phyloP scores from a whole-genome alignment of 2,113 vertebrate species.

The Otis tarda region DNA sequence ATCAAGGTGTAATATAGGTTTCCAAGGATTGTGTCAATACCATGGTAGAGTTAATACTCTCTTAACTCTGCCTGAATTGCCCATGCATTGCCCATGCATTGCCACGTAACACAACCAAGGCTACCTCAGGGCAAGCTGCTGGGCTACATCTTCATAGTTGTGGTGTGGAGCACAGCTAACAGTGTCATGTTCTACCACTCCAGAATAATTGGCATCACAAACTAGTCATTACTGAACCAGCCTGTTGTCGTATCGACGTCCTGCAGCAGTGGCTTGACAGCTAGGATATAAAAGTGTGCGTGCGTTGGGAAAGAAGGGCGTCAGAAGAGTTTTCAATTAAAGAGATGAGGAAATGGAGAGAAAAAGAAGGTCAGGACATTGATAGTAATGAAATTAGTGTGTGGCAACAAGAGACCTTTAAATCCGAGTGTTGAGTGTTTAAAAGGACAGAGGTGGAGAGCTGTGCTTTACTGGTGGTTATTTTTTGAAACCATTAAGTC shows the following conservation, averaged over 20 bases:
- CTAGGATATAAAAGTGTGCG: not conserved
- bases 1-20: not conserved
- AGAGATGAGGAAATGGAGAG: not conserved
- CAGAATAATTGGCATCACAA: not conserved
- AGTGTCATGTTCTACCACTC: not conserved
- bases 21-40: not conserved
- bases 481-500: not conserved
- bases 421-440: not conserved
- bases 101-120: not conserved
- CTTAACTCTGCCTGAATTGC: not conserved
- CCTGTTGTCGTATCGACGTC: not conserved
- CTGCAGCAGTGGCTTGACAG: not conserved
- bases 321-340: not conserved
- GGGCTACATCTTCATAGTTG: not conserved
- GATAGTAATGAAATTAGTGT: not conserved
- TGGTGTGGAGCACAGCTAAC: not conserved
- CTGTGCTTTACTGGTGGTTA: not conserved
- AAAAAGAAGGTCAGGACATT: not conserved
- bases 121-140: not conserved
- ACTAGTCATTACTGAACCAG: not conserved
- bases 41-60: not conserved
- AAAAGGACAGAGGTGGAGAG: not conserved
- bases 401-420: not conserved
- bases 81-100: not conserved
- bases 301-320: not conserved